Evolutionary conservation across 2,888 invertebrate species (phyloP).

Genomic region (Apotomis betuletana): DNA sequence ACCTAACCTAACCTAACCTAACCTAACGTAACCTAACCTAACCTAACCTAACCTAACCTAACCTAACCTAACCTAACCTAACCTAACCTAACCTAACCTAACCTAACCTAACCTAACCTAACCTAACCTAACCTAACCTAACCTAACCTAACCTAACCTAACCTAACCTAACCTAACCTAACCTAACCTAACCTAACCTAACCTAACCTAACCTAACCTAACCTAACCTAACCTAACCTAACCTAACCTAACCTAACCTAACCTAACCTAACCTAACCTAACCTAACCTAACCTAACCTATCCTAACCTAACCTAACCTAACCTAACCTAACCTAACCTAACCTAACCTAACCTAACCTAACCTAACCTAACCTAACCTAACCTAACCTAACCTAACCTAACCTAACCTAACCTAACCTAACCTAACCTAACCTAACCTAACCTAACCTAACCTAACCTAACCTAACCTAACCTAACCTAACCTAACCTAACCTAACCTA

Average conservation of each 20-base stretch:
- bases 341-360: slow-evolving; percentile 39
- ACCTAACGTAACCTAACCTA: slow-evolving; percentile 40
- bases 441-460: slow-evolving; percentile 22
- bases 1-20: slow-evolving; percentile 40
- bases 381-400: slow-evolving; percentile 30
- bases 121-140: slow-evolving; percentile 24
- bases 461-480: slow-evolving; percentile 34
- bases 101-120: slow-evolving; percentile 37
- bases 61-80: slow-evolving; percentile 41
- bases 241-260: slow-evolving; percentile 28
- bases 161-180: slow-evolving; percentile 32
- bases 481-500: slow-evolving; percentile 36
- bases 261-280: slow-evolving; percentile 32
- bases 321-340: slow-evolving; percentile 34
- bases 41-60: slow-evolving; percentile 40
- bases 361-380: slow-evolving; percentile 41
- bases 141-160: slow-evolving; percentile 38
- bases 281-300: slow-evolving; percentile 23
- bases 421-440: slow-evolving; percentile 40
- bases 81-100: slow-evolving; percentile 40
- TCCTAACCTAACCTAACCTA: slow-evolving; percentile 37
- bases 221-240: slow-evolving; percentile 24
- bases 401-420: slow-evolving; percentile 40
- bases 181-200: slow-evolving; percentile 38
- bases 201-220: slow-evolving; percentile 38